Percentiles rank a stretch among this genome's conserved stretches.
Conservation (phyloP, 1,140 invertebrate species). For the Helicoverpa zea region DNA sequence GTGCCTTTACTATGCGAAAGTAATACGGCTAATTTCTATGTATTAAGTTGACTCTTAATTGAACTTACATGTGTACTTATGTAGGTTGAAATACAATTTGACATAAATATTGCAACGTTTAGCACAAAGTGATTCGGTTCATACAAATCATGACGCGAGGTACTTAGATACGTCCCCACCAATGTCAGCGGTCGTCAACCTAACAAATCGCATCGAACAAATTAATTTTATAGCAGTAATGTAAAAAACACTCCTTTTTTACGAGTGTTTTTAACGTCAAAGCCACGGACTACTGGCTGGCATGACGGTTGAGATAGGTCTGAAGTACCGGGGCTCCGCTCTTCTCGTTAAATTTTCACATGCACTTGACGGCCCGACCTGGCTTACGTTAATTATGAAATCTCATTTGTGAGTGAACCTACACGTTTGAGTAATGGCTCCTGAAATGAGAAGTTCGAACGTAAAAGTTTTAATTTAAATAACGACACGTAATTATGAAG, state of each 20-base stretch:
- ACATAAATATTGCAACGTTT: too few relatives aligned
- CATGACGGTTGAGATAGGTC: constrained; percentile 72
- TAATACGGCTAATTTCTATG: too few relatives aligned
- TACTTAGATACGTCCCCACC: too few relatives aligned
- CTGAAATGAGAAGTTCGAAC: constrained; percentile 75
- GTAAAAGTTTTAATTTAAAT: constrained; percentile 68
- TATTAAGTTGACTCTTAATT: too few relatives aligned
- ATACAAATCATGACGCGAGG: too few relatives aligned
- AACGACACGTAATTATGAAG: constrained; percentile 43
- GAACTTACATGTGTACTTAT: too few relatives aligned
- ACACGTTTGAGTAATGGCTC: constrained; percentile 82
- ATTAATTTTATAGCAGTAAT: constrained; percentile 51
- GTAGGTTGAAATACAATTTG: too few relatives aligned
- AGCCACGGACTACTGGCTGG: constrained; percentile 57
- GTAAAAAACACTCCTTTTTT: constrained; percentile 52
- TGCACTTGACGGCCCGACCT: constrained; percentile 83
- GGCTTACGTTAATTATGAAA: constrained; percentile 86
- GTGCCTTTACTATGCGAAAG: too few relatives aligned
- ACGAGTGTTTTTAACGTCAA: constrained; percentile 63
- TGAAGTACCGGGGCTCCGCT: constrained; percentile 62
- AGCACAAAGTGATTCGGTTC: too few relatives aligned
- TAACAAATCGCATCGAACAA: constrained; percentile 29
- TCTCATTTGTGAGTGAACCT: constrained; percentile 83
- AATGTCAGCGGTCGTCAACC: neutral
- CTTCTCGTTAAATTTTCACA: constrained; percentile 86